Conservation (phyloP, 2,888 invertebrate species). For the Byasa hedistus region DNA sequence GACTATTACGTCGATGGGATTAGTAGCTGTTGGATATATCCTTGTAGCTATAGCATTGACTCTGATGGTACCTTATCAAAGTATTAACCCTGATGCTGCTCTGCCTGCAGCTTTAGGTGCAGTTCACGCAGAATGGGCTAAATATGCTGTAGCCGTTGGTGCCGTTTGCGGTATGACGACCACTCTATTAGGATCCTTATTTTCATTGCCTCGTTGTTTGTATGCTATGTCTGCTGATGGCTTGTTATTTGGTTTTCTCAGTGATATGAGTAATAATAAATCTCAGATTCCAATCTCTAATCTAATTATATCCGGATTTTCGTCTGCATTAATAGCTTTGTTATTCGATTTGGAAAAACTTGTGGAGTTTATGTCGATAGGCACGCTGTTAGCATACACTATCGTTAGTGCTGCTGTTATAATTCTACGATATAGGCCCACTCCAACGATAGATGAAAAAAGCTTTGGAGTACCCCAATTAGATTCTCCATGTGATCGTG, state of each 20-base stretch:
- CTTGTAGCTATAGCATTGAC: slow-evolving; percentile 90
- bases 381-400: slow-evolving; percentile 92
- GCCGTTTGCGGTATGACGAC: slow-evolving; percentile 96
- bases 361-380: slow-evolving; percentile 97
- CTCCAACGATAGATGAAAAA: slow-evolving; percentile 72
- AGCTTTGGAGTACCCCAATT: slow-evolving; percentile 70
- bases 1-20: slow-evolving; percentile 88
- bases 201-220: slow-evolving; percentile 90
- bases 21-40: slow-evolving; percentile 90
- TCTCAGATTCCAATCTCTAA: slow-evolving; percentile 91
- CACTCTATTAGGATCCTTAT: slow-evolving; percentile 90
- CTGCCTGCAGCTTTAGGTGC: slow-evolving; percentile 89
- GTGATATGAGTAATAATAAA: slow-evolving; percentile 84
- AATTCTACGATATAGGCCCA: slow-evolving; percentile 88
- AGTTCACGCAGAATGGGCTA: slow-evolving; percentile 89
- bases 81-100: slow-evolving; percentile 87
- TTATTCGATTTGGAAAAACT: slow-evolving; percentile 93
- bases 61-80: slow-evolving; percentile 87
- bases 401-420: slow-evolving; percentile 95
- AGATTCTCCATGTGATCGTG: slow-evolving; percentile 78
- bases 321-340: slow-evolving; percentile 88
- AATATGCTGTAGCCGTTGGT: slow-evolving; percentile 90
- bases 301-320: slow-evolving; percentile 86
- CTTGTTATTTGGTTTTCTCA: slow-evolving; percentile 88
- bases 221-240: slow-evolving; percentile 96